Base-by-base conservation (phyloP, 2,797 vertebrate species). In the Nannoperca australis region DNA sequence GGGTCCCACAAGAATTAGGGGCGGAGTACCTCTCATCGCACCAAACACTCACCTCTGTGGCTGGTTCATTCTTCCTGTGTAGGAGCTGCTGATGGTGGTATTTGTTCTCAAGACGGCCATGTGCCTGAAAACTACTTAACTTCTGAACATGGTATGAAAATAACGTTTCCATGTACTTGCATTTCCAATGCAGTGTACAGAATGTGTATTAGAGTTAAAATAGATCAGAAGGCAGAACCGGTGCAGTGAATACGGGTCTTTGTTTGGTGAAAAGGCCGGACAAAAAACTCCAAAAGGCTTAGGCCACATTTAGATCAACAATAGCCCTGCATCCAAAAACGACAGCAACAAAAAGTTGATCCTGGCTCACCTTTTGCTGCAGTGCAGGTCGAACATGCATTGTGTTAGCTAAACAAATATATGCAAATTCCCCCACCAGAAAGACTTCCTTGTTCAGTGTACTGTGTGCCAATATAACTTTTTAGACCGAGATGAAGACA, bases 41-140 rank as follows among this genome's bases (percentile, higher is more conserved):
- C 27, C n/a, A 34, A 67, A 62, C 17, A 27, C 44, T 74, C 72
- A 74, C 70, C 67, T 75, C 42, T 20, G 0, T 67, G 56, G 42
- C 49, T 58, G 45, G 27, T 63, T 73, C 60, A 59, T 70, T 60
- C 32, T 76, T 61, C 17, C 59, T 79, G 73, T 70, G 63, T 76
- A 54, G 71, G 56, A 49, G 71, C 54, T 63, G 68, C 34, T 70
- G 69, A 67, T 4, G 68, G 66, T 15, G 22, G 47, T 32, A 38
- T 66, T 71, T 45, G 14, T 67, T 75, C 60, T 55, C 56, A 76
- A 72, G 54, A 53, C 61, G 59, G n/a, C 38, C 27, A 22, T 50
- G n/a, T 65, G 22, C 49, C 2, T 62, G 40, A 50, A 66, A 80
- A 68, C 6, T 1, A 30, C 56, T 17, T 64, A 27, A 11, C 34